Conservation (phyloP, 2,113 vertebrate genomes). For the Cacatua alba region DNA sequence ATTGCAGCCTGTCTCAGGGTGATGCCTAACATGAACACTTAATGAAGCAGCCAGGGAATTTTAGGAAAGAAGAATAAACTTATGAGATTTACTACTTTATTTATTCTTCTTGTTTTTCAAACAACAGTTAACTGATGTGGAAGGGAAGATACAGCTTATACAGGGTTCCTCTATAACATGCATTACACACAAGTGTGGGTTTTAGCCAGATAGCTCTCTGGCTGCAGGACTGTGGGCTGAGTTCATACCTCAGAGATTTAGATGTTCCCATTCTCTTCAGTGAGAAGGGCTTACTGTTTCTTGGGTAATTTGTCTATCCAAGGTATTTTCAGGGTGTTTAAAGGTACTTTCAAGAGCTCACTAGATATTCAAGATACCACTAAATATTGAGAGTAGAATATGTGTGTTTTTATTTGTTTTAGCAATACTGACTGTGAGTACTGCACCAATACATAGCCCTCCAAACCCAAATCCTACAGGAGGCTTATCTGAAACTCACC, state of each 20-base stretch:
- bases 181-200: not conserved
- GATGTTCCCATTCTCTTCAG: not conserved
- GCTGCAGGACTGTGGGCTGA: not conserved
- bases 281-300: not conserved
- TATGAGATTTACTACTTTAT: not conserved
- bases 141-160: not conserved
- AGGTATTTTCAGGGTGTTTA: not conserved
- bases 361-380: not conserved
- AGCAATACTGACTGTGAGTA: not conserved
- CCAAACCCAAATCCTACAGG: not conserved
- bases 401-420: not conserved
- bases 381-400: not conserved
- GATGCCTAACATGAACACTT: not conserved
- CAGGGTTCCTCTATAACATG: not conserved
- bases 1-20: not conserved
- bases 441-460: not conserved
- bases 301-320: not conserved
- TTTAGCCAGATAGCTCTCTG: not conserved
- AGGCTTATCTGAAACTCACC: not conserved
- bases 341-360: not conserved
- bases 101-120: not conserved
- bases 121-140: not conserved
- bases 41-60: not conserved
- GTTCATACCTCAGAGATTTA: not conserved
- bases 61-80: not conserved